phyloP scores from a whole-genome alignment of 2,797 vertebrate species.

The Toxotes lorentzi region DNA sequence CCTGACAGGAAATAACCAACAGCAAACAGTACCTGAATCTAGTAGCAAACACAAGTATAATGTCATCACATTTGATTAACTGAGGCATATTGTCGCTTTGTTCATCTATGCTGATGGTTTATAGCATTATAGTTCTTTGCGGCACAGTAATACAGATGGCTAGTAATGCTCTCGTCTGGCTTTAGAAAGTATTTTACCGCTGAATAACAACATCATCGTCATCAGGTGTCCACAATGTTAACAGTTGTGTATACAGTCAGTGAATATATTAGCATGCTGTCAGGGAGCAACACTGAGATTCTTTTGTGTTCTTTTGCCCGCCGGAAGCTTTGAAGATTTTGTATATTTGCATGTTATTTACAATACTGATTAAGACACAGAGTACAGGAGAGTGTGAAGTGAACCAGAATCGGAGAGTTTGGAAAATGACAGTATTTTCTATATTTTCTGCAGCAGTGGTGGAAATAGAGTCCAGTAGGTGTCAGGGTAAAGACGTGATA shows the following conservation, averaged over 20 bases:
- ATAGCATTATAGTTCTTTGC: conserved; percentile 54
- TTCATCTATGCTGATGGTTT: conserved; percentile 61
- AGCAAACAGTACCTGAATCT: conserved; percentile 69
- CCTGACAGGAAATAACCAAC: conserved; percentile 59
- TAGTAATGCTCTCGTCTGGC: conserved; percentile 34
- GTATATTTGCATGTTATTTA: conserved; percentile 78
- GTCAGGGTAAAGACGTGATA: neutral
- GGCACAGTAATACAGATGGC: conserved; percentile 63
- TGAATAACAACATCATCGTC: conserved; percentile 26
- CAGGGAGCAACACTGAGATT: conserved; percentile 59
- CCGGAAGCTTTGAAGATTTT: conserved; percentile 72
- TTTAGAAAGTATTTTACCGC: conserved; percentile 52
- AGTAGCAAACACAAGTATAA: conserved; percentile 73
- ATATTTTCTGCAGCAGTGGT: conserved; percentile 65
- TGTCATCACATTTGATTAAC: conserved; percentile 62
- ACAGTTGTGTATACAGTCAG: conserved; percentile 62
- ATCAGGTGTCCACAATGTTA: conserved; percentile 59
- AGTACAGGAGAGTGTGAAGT: conserved; percentile 48
- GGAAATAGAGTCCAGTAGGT: conserved; percentile 44
- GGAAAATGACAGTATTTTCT: conserved; percentile 42
- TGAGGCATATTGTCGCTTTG: conserved; percentile 65
- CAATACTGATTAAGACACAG: conserved; percentile 69
- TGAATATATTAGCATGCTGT: conserved; percentile 82
- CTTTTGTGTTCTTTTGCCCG: conserved; percentile 65
- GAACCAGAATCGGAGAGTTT: conserved; percentile 52